Conservation (phyloP, 2,797 vertebrate genomes). For the Caiman crocodilus region DNA sequence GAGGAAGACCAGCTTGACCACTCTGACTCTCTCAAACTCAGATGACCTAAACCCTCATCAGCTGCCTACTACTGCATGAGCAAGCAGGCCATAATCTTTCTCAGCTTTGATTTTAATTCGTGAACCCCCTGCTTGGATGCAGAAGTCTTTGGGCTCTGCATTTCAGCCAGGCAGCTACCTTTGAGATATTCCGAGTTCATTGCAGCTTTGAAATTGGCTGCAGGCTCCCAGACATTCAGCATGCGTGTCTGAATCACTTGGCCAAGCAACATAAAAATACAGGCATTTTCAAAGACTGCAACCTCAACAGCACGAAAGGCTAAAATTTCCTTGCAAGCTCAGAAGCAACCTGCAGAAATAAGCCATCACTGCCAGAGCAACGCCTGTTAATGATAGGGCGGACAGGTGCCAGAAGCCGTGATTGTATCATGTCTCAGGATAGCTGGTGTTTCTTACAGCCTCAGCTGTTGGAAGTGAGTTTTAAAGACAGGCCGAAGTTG, state of each 20-base stretch:
- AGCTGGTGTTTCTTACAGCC: neutral
- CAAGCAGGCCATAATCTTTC: neutral
- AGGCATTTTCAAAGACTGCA: accelerated
- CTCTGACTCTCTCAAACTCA: neutral
- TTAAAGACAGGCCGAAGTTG: too few species aligned
- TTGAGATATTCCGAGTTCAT: neutral
- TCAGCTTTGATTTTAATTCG: neutral
- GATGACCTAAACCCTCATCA: neutral
- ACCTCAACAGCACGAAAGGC: neutral
- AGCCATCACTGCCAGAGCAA: neutral
- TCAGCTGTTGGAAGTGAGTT: neutral
- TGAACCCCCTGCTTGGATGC: neutral
- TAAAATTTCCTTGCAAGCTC: neutral
- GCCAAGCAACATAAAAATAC: accelerated
- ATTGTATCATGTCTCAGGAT: neutral
- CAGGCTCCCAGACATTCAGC: accelerated
- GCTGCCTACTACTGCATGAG: neutral
- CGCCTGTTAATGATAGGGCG: neutral
- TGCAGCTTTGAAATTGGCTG: neutral
- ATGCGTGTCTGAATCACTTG: neutral
- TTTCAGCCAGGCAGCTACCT: neutral
- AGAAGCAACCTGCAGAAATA: neutral
- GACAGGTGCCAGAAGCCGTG: too few species aligned
- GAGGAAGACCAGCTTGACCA: neutral
- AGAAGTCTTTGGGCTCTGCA: neutral